Percentiles rank a stretch among this genome's conserved stretches.
These are phyloP conservation scores for Enchytraeus crypticus DNA, from an alignment of 2,888 invertebrate genomes.

Conservation along the genomic window DNA sequence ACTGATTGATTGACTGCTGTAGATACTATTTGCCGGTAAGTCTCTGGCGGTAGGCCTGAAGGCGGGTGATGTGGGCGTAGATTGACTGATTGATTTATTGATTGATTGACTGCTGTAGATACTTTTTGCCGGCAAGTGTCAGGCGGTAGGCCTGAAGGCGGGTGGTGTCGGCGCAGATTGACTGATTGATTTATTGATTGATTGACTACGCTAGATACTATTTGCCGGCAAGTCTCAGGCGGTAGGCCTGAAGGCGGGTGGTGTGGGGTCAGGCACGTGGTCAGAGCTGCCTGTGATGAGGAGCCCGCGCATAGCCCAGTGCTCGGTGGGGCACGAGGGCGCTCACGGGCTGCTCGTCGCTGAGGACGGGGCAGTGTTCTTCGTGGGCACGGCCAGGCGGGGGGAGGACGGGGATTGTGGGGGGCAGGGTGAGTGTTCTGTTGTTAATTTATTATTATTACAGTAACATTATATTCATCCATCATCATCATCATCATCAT, in stretches of 20 bases:
- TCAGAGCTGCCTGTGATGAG: slow-evolving; percentile 58
- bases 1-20: no score
- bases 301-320: slow-evolving; percentile 64
- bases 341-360: slow-evolving; percentile 81
- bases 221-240: slow-evolving; percentile 79
- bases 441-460: not conserved
- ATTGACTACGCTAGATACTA: slow-evolving; percentile 58
- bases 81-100: no score
- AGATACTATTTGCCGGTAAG: no score
- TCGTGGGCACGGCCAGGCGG: slow-evolving; percentile 74
- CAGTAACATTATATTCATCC: not conserved
- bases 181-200: no score
- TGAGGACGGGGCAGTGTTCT: slow-evolving; percentile 82
- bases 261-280: slow-evolving; percentile 47
- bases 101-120: slow-evolving; percentile 56
- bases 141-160: slow-evolving; percentile 72
- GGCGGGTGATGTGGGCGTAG: no score
- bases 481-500: not conserved
- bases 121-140: slow-evolving; percentile 76
- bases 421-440: slow-evolving; percentile 44
- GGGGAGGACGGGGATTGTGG: slow-evolving; percentile 86
- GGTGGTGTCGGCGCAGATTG: slow-evolving; percentile 41
- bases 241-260: slow-evolving; percentile 66
- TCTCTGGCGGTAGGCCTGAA: no score
- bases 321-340: slow-evolving; percentile 86